Conservation (phyloP, 2,797 vertebrate species). For the Eulemur coronatus region DNA sequence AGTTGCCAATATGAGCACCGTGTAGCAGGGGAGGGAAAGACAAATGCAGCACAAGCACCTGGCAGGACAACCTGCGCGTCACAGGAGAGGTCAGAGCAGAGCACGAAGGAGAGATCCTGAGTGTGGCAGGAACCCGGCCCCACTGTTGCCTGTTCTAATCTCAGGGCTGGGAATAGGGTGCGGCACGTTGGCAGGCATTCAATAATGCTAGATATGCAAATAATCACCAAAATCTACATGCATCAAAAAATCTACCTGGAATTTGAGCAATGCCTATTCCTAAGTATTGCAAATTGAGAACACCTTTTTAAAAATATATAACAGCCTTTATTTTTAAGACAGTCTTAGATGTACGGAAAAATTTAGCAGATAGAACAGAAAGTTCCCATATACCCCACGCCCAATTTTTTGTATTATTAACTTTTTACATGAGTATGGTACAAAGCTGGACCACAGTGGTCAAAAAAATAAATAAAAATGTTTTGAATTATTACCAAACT, state of each 20-base stretch:
- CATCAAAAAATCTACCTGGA: background rate
- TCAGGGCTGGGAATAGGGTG: background rate
- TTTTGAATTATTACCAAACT: background rate
- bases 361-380: background rate
- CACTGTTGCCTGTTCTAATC: background rate
- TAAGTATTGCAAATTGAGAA: background rate
- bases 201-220: background rate
- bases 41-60: accelerated
- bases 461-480: background rate
- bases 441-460: background rate
- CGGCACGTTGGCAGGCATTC: accelerated
- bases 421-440: background rate
- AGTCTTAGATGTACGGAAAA: background rate
- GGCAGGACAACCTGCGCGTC: background rate
- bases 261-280: too few relatives aligned
- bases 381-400: accelerated
- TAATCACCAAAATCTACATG: background rate
- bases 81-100: accelerated
- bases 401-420: background rate
- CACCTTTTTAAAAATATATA: background rate
- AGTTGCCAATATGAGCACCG: too few relatives aligned
- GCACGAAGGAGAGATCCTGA: accelerated
- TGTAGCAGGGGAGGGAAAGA: background rate
- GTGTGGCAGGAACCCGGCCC: background rate
- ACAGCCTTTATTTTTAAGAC: background rate